Base-by-base conservation (phyloP, 2,797 vertebrate species). In the Trichosurus vulpecula region DNA sequence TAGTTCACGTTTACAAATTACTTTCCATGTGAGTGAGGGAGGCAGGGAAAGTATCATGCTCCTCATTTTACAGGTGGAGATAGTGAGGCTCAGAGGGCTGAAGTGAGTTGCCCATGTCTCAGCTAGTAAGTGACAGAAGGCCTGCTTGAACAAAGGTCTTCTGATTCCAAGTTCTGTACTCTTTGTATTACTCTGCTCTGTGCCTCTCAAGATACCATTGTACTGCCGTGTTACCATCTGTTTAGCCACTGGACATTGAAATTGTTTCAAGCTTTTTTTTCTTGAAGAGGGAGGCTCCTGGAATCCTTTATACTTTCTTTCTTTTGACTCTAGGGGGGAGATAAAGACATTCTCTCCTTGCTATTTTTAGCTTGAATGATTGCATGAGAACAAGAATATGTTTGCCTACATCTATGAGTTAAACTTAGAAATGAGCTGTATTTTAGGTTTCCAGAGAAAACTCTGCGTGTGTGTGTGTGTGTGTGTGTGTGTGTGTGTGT, bases 221-320 rank as follows among this genome's bases (percentile, higher is more conserved):
- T 81, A 11, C 74, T 27, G 22, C 41, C 16, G 8, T 66, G n/a
- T 19, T 41, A 8, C 14, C 41, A 87, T 27, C 41, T 51, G 74
- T 87, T 51, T 47, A 87, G 74, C 74, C 74, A 87, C 74, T 87
- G 74, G 41, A 47, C 74, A 51, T 27, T 12, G 74, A 87, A 87
- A 51, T 87, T 47, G 41, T 87, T 87, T 87, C 41, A n/a, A 87
- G 41, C 10, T 87, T 74, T 74, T 2, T 74, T 81, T 47, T 25
- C 31, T 58, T 74, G 51, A n/a, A 54, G 41, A 87, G 74, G 61
- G 74, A 66, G 22, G 41, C 52, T 66, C 52, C 27, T 87, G 31
- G 91, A 93, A 92, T 56, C 92, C 90, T 56, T 92, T 95, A 54
- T 92, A 54, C 51, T 56, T 94, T 41, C 54, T 54, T 74, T 90